Base-by-base conservation (phyloP, 2,888 invertebrate species). In the Standfussiana lucernea region DNA sequence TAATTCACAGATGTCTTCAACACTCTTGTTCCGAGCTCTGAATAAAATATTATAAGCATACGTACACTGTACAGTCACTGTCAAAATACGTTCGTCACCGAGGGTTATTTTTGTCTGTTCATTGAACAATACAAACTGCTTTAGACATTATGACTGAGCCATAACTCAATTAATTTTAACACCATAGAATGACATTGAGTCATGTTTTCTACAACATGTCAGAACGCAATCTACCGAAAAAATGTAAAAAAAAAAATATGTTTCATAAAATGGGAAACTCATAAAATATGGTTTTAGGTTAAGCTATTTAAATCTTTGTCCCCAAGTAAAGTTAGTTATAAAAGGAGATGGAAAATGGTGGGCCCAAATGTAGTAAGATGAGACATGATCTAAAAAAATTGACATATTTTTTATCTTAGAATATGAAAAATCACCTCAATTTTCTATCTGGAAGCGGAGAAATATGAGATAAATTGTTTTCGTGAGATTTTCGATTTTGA, bases 31-130 rank as follows among this genome's bases (percentile, higher is more conserved):
- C 47, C 40, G 45, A 45, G 21, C 18, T 72, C 15, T 69, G 45
- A 79, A 72, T 84, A 69, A 83, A 53, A 79, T 79, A 79, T 50
- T 53, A 40, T 24, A 86, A 75, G 66, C n/a, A 69, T 65, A 73
- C 62, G 18, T 56, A 71, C 64, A 59, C 28, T 59, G 78, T 37
- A 72, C 28, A 69, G 37, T 8, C 40, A 18, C 64, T n/a, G n/a
- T 3, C 64, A 15, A 40, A 40, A 64, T 40, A n/a, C n/a, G 15
- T n/a, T 40, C 62, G 15, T 40, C 15, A 64, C 15, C n/a, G 10
- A 35, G 61, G 5, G n/a, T 24, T 18, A 8, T 64, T 40, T 35
- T 37, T 1, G n/a, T 2, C 8, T 40, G 37, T 15, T 8, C 0
- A 32, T 32, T 32, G 21, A 10, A 61, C 21, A 21, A 61, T 35